phyloP scores from a whole-genome alignment of 2,113 vertebrate genomes.

The Limnothrissa miodon region DNA sequence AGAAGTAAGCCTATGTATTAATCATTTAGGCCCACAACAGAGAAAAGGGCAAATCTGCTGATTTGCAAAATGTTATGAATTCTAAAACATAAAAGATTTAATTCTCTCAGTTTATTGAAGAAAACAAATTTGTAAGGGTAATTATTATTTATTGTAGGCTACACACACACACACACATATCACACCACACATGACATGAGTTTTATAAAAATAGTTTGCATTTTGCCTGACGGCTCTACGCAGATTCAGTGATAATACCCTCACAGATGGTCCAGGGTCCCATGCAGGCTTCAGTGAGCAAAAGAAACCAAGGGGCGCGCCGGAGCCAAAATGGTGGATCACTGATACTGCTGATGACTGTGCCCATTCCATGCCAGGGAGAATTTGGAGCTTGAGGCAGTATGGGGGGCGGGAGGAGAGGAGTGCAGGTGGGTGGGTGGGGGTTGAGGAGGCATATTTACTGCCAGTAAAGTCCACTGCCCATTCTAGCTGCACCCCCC shows the following conservation, averaged over 20 bases:
- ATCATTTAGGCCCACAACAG: no score
- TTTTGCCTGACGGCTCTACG: neutral
- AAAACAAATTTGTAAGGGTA: no score
- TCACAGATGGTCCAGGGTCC: neutral
- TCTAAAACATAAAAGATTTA: no score
- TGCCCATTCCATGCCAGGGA: constrained; percentile 34
- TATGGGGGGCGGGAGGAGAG: no score
- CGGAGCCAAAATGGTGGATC: constrained; percentile 40
- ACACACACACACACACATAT: neutral
- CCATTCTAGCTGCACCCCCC: no score
- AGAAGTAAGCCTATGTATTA: no score
- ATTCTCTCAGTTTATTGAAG: no score
- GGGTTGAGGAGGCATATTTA: constrained; percentile 55
- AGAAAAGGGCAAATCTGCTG: no score
- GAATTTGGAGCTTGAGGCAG: constrained; percentile 14
- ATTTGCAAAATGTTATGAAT: no score
- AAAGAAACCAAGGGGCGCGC: neutral
- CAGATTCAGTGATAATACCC: neutral
- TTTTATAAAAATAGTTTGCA: neutral
- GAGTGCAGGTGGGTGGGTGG: neutral
- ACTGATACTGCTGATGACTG: neutral
- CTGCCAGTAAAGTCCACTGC: constrained; percentile 54
- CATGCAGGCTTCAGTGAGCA: neutral
- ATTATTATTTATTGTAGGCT: no score
- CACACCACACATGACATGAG: neutral